Evolutionary conservation across 1,140 invertebrate species (phyloP).

Genomic region (Mizuhopecten yessoensis): DNA sequence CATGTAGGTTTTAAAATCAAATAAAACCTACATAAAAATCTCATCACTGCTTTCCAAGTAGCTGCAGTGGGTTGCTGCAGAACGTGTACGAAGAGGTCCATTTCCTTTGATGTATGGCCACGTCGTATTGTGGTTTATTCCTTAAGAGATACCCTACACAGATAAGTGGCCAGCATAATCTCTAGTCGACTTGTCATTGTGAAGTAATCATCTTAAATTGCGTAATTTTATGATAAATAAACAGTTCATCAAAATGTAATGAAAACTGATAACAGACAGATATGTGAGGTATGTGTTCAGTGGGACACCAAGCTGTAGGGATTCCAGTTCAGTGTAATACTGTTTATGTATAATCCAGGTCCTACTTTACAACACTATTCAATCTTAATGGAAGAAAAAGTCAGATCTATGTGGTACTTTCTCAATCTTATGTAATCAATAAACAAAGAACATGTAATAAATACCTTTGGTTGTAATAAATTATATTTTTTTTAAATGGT

Average conservation of each 20-base stretch:
- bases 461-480: too few species aligned
- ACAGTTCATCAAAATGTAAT: not conserved
- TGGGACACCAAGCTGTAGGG: not conserved
- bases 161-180: slow-evolving; percentile 21
- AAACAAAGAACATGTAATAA: too few species aligned
- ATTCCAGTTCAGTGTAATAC: not conserved
- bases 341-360: not conserved
- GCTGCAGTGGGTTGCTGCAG: not conserved
- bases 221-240: slow-evolving; percentile 40
- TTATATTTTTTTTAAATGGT: too few species aligned
- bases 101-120: not conserved
- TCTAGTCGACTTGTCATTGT: not conserved
- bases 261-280: not conserved
- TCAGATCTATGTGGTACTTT: too few species aligned
- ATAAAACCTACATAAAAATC: not conserved
- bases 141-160: not conserved
- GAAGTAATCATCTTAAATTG: slow-evolving; percentile 25
- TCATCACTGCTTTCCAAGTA: slow-evolving; percentile 29
- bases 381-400: too few species aligned
- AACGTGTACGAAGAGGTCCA: not conserved
- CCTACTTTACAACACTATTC: too few species aligned
- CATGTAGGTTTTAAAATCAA: slow-evolving; percentile 29
- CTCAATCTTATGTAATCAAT: too few species aligned
- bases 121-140: not conserved
- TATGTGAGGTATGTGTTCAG: not conserved